Evolutionary conservation across 2,797 vertebrate species (phyloP), one percentile per base, ranked within the genome.

Genomic region (Gadopsis bispinosus): DNA sequence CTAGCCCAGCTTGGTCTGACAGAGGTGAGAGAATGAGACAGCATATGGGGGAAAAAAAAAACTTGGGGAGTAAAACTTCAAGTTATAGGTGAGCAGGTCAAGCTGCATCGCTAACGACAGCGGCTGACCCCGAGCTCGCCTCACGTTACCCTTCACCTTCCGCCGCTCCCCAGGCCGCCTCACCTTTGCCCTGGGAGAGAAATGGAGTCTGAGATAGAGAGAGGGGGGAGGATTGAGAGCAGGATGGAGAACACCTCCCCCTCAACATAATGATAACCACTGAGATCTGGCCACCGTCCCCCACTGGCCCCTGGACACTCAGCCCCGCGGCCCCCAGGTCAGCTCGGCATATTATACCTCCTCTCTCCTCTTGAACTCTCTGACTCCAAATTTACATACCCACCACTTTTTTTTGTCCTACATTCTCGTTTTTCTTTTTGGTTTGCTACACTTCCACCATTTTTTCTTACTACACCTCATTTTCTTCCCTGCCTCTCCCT

Each of bases 251-350:
- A 87, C 77, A 84, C 87, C 78, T 87, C 87, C 79, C 76, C 84
- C 83, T 85, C 84, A 90, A 91, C 93, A 95, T 95, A 94, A 96
- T 96, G 95, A 96, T 96, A 95, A 96, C 95, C 93, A 77, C 88
- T 88, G 90, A 93, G 90, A 93, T 95, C 92, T 93, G 94, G 94
- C 90, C 94, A 93, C 91, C 77, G 87, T 83, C 83, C 91, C 92
- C 93, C 90, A 89, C 83, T 78, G 92, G 93, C 94, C 95, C 95
- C 95, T 86, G 95, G 95, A 95, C 95, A 92, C 92, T 78, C 84
- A 87, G 91, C 91, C 87, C 83, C 81, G 89, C 89, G 91, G 95
- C 94, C 92, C 90, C 75, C 91, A 93, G 95, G 96, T 97, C 96
- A 96, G 92, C 92, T 93, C 91, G 89, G 89, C 95, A 93, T 93